Evolutionary conservation across 2,888 invertebrate species (phyloP), one percentile per base, ranked within the genome.

Genomic region (Lysandra coridon): DNA sequence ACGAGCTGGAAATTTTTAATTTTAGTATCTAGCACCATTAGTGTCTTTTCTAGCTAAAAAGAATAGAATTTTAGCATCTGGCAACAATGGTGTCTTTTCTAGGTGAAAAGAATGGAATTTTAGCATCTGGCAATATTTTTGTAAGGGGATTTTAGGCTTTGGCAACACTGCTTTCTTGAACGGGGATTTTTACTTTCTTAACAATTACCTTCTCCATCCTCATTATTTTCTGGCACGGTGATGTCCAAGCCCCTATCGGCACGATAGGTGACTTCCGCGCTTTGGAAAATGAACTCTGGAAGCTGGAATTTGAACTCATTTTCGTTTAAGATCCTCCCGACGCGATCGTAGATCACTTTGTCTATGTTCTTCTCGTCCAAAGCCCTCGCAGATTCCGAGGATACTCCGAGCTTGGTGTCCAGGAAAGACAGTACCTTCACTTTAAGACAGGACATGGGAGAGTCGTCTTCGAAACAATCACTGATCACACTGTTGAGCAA

Each of bases 401-500:
- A 91, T 62, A 96, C 93, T 84, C 96, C 96, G 81, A 97, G 90
- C 80, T 96, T 94, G 69, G 96, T 96, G 89, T 97, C 97, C 92
- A 98, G 93, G 91, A 96, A 97, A 79, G 95, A 95, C 53, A 98
- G 93, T 85, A 97, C 97, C 92, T 97, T 97, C 89, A 96, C 95
- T 92, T 97, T 97, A 84, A 97, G 95, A 86, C 97, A 98, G 76
- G 95, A 93, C 88, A 96, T 95, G 89, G 97, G 96, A 7, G 96
- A 95, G 81, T 96, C 95, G 77, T 95, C 95, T 83, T 95, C 95
- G 87, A 96, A 95, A 93, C 98, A 98, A 88, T 96, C 96, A 92
- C 96, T 96, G 85, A 97, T 94, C 85, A 97, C 96, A 87, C 96
- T 95, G 80, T 96, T 95, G 84, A 97, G 95, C 76, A 97, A 92